Evolutionary conservation across 37 sponge, comb jelly and placozoan species (phyloP).

Genomic region (Cliona cf. orientalis): DNA sequence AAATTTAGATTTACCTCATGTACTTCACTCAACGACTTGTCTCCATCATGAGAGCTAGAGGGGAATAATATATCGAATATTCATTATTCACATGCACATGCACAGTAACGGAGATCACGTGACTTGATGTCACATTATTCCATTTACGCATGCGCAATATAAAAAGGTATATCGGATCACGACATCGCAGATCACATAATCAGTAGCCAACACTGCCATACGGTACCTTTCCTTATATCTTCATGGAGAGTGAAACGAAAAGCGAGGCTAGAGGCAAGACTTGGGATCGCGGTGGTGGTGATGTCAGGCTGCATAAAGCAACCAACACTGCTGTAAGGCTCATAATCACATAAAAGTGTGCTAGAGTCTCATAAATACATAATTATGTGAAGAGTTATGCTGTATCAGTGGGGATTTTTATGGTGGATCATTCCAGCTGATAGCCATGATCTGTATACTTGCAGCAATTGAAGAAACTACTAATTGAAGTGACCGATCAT

Average conservation of each 20-base stretch:
- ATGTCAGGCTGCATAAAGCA: background rate
- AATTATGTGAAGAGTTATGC: background rate
- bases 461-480: constrained; percentile 1
- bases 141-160: no score
- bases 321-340: background rate
- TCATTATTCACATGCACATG: no score
- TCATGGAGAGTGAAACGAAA: no score
- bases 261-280: background rate
- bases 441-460: background rate
- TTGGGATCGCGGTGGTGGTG: background rate
- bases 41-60: no score
- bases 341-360: background rate
- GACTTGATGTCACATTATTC: no score
- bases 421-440: background rate
- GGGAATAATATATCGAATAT: no score
- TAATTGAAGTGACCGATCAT: background rate
- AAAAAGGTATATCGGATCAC: no score
- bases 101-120: no score
- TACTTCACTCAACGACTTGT: no score
- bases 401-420: background rate
- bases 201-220: background rate
- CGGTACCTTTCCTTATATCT: no score
- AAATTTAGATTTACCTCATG: no score
- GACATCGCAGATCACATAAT: background rate
- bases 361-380: background rate